Evolutionary conservation across 1,140 invertebrate species (phyloP), one percentile per base, ranked within the genome.

Genomic region (Hydropsyche tenuis): DNA sequence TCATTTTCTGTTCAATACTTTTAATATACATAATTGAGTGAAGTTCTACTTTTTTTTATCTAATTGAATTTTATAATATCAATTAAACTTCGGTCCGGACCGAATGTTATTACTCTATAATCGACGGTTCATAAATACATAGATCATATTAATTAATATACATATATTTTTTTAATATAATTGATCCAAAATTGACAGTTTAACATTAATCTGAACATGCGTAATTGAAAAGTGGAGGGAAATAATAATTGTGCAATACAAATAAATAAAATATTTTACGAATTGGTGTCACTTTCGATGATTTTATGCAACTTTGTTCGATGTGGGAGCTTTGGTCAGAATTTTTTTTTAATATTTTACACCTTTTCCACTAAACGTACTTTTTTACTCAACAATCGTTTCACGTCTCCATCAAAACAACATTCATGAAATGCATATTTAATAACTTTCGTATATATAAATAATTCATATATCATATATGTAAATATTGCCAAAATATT

Each of bases 401-500:
- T 37, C 30, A 37, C 3, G 9, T 37, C 30, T 37, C 30, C 30
- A 37, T 4, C n/a, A 9, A 37, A 37, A 37, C 30, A 37, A 37
- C 30, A 37, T 37, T 4, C 30, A 37, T n/a, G 30, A 37, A 37
- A 37, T 37, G 30, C 30, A 37, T 37, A 4, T 37, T 37, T 56
- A 56, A 56, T 22, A 16, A 56, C 20, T 16, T 56, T 22, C 3
- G 22, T 56, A 56, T 51, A 56, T 37, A 37, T 37, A 37, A 30
- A 37, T 37, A 37, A 18, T 53, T 53, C 16, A 18, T 18, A 60
- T 60, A 65, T 65, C 12, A 18, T 43, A 23, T 30, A 43, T 45
- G 30, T 65, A 65, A 65, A 65, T 45, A 53, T 70, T 70, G 65
- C 68, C 51, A 73, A 73, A 76, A 60, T 73, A 73, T 76, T 76